Evolutionary conservation across 2,888 invertebrate genomes (phyloP).

Genomic region (Drosophila buzzatii): DNA sequence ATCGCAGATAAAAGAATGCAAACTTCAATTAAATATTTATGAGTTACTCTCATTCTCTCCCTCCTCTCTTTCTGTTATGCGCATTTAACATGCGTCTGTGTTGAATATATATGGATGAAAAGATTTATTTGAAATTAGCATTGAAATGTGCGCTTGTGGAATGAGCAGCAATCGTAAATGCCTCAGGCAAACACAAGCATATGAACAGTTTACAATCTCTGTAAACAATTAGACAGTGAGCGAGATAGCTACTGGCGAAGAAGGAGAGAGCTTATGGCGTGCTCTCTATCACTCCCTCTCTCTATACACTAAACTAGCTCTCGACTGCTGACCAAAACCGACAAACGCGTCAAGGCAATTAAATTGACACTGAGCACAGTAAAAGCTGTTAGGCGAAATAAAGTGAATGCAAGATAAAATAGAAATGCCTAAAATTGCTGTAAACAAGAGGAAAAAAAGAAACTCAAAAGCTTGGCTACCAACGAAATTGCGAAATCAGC

Average conservation of each 20-base stretch:
- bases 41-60: conserved; percentile 1
- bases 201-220: conserved; percentile 43
- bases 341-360: conserved; percentile 45
- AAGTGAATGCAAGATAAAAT: conserved; percentile 24
- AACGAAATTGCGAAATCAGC: not conserved
- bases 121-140: conserved; percentile 52
- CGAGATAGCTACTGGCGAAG: conserved; percentile 3
- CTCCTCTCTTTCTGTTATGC: not conserved
- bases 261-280: not conserved
- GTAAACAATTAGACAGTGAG: conserved; percentile 27
- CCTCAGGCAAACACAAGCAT: conserved; percentile 28
- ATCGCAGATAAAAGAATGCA: conserved; percentile 46
- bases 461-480: conserved; percentile 27
- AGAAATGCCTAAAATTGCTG: conserved; percentile 12
- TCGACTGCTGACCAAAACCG: conserved; percentile 38
- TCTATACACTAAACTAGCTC: not conserved
- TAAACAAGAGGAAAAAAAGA: not conserved
- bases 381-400: conserved; percentile 37
- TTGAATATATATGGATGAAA: conserved; percentile 2
- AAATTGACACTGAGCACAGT: conserved; percentile 33
- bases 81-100: not conserved
- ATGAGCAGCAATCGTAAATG: conserved; percentile 26
- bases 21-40: conserved; percentile 57
- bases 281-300: conserved; percentile 12
- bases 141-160: conserved; percentile 59